Evolutionary conservation across 1,140 invertebrate genomes (phyloP).

Genomic region (Berghia stephanieae): DNA sequence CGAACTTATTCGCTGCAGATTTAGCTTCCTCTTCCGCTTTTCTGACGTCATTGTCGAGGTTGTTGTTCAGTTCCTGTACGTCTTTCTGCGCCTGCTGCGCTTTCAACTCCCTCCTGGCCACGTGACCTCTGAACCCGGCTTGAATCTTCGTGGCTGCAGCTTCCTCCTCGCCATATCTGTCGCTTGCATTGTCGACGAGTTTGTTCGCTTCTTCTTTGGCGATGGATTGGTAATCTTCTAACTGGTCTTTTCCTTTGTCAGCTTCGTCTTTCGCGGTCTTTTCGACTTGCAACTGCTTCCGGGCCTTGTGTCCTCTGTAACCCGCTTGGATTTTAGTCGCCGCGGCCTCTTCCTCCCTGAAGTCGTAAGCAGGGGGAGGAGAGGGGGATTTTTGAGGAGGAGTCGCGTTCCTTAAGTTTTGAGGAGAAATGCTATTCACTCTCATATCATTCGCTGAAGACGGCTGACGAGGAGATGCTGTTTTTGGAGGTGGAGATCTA

Average conservation of each 20-base stretch:
- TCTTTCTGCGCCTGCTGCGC: neutral
- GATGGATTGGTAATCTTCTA: neutral
- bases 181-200: neutral
- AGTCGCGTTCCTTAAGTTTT: no score
- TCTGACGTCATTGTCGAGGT: no score
- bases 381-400: no score
- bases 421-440: no score
- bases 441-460: no score
- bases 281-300: slow-evolving; percentile 18
- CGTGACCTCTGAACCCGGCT: slow-evolving; percentile 77
- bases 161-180: slow-evolving; percentile 5
- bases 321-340: slow-evolving; percentile 77
- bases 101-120: slow-evolving; percentile 73
- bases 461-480: no score
- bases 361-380: no score
- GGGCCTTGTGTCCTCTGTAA: slow-evolving; percentile 47
- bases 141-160: slow-evolving; percentile 79
- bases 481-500: no score
- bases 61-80: neutral
- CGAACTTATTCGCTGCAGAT: no score
- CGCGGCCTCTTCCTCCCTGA: slow-evolving; percentile 56
- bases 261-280: neutral
- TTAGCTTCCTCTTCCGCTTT: no score
- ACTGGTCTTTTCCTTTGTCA: neutral
- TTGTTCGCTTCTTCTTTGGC: neutral